These are phyloP conservation scores for Tragelaphus oryx DNA, from an alignment of 2,797 vertebrate genomes.

Conservation along the genomic window DNA sequence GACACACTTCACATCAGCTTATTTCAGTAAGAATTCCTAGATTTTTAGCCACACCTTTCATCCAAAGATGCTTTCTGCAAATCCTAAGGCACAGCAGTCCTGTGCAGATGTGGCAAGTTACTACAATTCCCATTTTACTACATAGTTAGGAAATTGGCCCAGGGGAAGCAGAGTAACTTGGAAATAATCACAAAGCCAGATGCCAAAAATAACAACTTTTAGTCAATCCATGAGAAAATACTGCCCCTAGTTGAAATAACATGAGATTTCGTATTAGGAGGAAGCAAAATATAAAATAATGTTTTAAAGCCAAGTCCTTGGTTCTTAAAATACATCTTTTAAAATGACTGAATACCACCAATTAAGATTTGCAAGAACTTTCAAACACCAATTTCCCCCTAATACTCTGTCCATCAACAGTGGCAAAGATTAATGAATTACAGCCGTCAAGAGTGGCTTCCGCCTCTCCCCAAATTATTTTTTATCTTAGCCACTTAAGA, in stretches of 20 bases:
- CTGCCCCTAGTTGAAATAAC: conserved; percentile 71
- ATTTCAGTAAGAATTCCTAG: conserved; percentile 50
- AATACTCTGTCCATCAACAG: conserved; percentile 18
- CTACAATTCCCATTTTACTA: conserved; percentile 64
- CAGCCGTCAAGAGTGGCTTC: not conserved
- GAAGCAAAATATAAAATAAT: conserved; percentile 55
- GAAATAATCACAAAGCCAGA: conserved; percentile 70
- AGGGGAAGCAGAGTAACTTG: conserved; percentile 71
- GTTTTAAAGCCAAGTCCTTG: conserved; percentile 29
- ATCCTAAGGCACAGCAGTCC: conserved; percentile 34
- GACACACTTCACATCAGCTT: conserved; percentile 58
- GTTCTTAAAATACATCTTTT: conserved; percentile 24
- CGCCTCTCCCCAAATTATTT: not conserved
- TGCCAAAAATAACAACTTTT: conserved; percentile 75
- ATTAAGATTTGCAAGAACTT: conserved; percentile 50
- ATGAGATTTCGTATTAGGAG: conserved; percentile 58
- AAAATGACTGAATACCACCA: conserved; percentile 16
- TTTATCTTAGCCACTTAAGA: conserved; percentile 37
- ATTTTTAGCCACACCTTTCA: conserved; percentile 43
- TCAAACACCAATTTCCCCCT: conserved; percentile 3
- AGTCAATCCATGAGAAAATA: conserved; percentile 71
- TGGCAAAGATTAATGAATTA: conserved; percentile 46
- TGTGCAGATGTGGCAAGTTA: conserved; percentile 61
- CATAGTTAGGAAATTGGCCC: conserved; percentile 64
- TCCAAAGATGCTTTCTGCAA: conserved; percentile 33